These are phyloP conservation scores for Paralichthys olivaceus DNA, from an alignment of 2,113 vertebrate species.

Conservation along the genomic window DNA sequence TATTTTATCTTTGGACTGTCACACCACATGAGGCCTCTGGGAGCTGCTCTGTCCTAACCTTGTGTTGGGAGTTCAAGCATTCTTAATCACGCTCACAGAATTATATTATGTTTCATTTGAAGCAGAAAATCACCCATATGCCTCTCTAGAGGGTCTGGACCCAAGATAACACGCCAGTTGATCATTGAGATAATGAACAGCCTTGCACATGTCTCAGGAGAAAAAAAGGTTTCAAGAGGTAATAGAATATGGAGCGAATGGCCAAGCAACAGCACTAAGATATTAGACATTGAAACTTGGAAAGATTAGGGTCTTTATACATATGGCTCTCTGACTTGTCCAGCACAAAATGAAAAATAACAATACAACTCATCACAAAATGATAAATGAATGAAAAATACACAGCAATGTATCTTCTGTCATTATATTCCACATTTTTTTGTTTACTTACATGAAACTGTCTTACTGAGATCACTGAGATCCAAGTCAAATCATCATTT, in stretches of 20 bases:
- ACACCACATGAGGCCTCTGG: background rate
- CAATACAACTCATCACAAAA: constrained; percentile 6
- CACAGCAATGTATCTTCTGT: constrained; percentile 3
- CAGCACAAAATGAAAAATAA: background rate
- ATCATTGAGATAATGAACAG: constrained; percentile 46
- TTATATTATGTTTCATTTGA: constrained; percentile 15
- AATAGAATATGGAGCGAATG: constrained; percentile 22
- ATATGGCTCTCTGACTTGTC: background rate
- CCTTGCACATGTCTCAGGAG: constrained; percentile 18
- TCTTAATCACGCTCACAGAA: constrained; percentile 18
- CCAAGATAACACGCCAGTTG: background rate
- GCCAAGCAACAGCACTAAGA: constrained; percentile 9
- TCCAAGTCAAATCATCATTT: background rate
- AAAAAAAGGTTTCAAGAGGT: constrained; percentile 9
- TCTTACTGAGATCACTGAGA: background rate
- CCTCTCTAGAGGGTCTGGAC: background rate
- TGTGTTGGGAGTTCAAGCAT: constrained; percentile 5
- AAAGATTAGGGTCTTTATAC: background rate
- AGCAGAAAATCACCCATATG: constrained; percentile 2
- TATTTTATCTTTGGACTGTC: background rate
- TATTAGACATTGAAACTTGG: constrained; percentile 8
- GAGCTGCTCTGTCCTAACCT: background rate
- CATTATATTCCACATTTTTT: constrained; percentile 2
- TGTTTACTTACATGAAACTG: background rate
- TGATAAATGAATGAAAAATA: background rate